Percentiles rank a stretch among this genome's conserved stretches.
phyloP scores from a whole-genome alignment of 2,113 vertebrate genomes.

The Garra rufa region DNA sequence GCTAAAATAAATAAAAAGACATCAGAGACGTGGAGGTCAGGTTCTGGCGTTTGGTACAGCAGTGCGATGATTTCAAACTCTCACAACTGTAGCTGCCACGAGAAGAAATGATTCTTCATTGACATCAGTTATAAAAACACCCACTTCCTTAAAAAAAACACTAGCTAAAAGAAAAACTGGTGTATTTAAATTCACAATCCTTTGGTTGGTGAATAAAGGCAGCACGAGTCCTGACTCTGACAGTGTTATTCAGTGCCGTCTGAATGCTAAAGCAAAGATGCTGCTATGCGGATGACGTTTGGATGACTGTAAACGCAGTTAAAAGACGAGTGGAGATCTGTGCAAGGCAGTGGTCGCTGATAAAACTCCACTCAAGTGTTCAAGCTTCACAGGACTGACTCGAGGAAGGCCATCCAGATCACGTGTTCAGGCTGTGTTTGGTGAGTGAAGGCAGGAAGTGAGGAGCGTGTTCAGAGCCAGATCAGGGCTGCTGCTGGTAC shows the following conservation, averaged over 20 bases:
- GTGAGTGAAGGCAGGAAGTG: too few relatives aligned
- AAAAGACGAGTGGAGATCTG: too few relatives aligned
- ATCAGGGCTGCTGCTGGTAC: constrained; percentile 52
- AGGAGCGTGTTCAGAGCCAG: too few relatives aligned
- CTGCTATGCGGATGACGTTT: too few relatives aligned
- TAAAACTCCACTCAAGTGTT: too few relatives aligned
- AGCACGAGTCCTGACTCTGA: too few relatives aligned
- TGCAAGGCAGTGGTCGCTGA: too few relatives aligned
- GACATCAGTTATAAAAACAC: not conserved
- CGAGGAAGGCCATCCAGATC: too few relatives aligned
- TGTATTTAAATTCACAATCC: too few relatives aligned
- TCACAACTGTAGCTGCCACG: not conserved
- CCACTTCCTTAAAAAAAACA: not conserved
- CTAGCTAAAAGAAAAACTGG: not conserved
- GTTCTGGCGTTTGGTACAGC: not conserved
- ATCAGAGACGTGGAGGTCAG: not conserved
- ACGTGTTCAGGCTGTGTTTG: too few relatives aligned
- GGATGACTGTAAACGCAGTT: too few relatives aligned
- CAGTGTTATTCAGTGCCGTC: not conserved
- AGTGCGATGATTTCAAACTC: not conserved
- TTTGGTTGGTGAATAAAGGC: not conserved
- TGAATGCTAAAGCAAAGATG: not conserved
- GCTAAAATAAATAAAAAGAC: constrained; percentile 4
- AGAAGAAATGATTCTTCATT: not conserved
- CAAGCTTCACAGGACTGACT: too few relatives aligned